phyloP scores from a whole-genome alignment of 2,797 vertebrate genomes.

The Sciaenops ocellatus region DNA sequence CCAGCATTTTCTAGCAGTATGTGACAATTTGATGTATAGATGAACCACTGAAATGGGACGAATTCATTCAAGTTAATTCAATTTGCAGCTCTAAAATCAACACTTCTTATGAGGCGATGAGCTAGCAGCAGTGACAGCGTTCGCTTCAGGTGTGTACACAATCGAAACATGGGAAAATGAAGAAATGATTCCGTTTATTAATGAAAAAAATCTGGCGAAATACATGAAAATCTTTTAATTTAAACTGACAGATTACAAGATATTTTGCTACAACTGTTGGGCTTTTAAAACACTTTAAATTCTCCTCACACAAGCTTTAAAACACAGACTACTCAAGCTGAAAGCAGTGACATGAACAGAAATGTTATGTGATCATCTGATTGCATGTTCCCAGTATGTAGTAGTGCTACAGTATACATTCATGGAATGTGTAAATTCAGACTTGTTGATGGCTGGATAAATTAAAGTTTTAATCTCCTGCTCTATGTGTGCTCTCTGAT shows the following conservation, averaged over 20 bases:
- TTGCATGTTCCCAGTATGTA: background rate
- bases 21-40: background rate
- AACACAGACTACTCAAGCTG: background rate
- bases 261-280: background rate
- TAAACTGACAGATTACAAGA: slow-evolving; percentile 5
- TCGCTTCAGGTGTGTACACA: too few relatives aligned
- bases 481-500: slow-evolving; percentile 88
- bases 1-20: background rate
- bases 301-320: background rate
- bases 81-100: background rate
- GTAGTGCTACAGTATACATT: slow-evolving; percentile 59
- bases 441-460: background rate
- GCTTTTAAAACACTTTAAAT: slow-evolving; percentile 4
- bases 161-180: background rate
- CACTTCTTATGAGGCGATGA: too few relatives aligned
- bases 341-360: background rate
- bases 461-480: background rate
- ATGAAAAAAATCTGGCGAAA: slow-evolving; percentile 13
- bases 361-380: background rate
- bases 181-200: background rate
- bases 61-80: background rate
- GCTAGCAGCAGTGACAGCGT: too few relatives aligned
- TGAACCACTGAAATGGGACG: background rate
- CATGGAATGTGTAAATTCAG: slow-evolving; percentile 66
- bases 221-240: background rate